These are phyloP conservation scores for Zaprionus nigranus DNA, from an alignment of 1,140 invertebrate species.

Conservation along the genomic window DNA sequence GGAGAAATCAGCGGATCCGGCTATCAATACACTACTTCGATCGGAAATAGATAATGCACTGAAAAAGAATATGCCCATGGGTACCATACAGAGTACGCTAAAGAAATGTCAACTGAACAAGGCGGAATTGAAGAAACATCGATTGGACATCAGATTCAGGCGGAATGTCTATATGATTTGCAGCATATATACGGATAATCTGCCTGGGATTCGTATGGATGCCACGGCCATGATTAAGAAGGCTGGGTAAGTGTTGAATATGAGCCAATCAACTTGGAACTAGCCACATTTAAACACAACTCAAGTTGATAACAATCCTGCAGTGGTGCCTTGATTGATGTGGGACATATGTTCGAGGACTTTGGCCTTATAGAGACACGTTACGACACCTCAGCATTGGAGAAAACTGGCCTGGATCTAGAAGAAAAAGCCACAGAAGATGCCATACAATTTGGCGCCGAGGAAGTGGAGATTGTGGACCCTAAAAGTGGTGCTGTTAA, in stretches of 20 bases:
- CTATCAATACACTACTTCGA: constrained; percentile 86
- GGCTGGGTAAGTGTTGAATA: constrained; percentile 76
- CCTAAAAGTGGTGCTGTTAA: constrained; percentile 77
- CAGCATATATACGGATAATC: constrained; percentile 75
- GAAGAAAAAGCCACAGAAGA: constrained; percentile 87
- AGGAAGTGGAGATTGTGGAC: constrained; percentile 86
- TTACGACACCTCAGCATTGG: constrained; percentile 49
- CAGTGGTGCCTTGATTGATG: constrained; percentile 63
- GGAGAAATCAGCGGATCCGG: constrained; percentile 86
- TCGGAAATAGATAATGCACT: constrained; percentile 87
- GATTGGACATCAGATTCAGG: constrained; percentile 84
- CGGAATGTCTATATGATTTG: constrained; percentile 70
- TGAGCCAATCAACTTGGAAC: neutral
- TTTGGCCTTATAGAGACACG: constrained; percentile 86
- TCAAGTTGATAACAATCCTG: constrained; percentile 29
- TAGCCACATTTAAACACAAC: constrained; percentile 5
- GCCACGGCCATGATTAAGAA: constrained; percentile 85
- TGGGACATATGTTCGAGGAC: constrained; percentile 85
- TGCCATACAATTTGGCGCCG: constrained; percentile 87
- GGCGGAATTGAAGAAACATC: constrained; percentile 64
- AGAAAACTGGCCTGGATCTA: constrained; percentile 52
- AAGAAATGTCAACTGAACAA: constrained; percentile 84
- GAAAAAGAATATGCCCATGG: constrained; percentile 86
- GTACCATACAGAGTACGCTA: constrained; percentile 86
- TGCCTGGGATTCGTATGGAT: constrained; percentile 66